A percentile compares a stretch with the other conserved stretches of the same genome.
phyloP scores from a whole-genome alignment of 2,113 vertebrate species.

The Strix uralensis region DNA sequence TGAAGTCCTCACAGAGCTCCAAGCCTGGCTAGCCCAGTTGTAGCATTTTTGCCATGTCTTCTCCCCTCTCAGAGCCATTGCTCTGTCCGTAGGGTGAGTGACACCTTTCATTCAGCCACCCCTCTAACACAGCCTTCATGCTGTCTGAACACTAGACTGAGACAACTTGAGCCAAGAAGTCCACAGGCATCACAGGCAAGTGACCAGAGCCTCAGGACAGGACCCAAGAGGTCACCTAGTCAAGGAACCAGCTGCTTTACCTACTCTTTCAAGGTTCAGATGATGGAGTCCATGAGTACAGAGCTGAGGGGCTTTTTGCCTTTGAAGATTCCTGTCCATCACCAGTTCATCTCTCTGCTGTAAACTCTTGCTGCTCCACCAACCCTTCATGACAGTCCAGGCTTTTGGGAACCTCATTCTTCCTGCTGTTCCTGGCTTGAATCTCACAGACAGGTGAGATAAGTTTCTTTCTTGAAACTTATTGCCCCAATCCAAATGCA shows the following conservation, averaged over 20 bases:
- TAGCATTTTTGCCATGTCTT: background rate
- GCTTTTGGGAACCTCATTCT: background rate
- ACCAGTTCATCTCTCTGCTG: background rate
- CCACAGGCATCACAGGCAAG: rapidly evolving
- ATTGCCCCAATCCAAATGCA: background rate
- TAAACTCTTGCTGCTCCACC: background rate
- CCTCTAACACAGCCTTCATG: background rate
- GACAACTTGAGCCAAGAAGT: background rate
- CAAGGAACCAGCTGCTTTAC: background rate
- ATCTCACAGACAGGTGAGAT: background rate
- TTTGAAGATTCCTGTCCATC: background rate
- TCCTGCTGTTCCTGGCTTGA: background rate
- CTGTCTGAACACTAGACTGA: rapidly evolving
- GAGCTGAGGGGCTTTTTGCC: background rate
- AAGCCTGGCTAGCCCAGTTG: background rate
- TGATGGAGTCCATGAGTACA: background rate
- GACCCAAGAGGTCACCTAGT: background rate
- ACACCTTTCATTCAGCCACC: background rate
- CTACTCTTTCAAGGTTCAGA: background rate
- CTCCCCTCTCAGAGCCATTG: background rate
- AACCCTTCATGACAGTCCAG: background rate
- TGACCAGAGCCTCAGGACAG: background rate
- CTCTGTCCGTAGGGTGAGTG: background rate
- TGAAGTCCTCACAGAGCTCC: background rate
- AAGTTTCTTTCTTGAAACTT: background rate